Percentiles rank a stretch among this genome's conserved stretches.
Conservation (phyloP, 2,888 invertebrate species). For the Latheticus oryzae region DNA sequence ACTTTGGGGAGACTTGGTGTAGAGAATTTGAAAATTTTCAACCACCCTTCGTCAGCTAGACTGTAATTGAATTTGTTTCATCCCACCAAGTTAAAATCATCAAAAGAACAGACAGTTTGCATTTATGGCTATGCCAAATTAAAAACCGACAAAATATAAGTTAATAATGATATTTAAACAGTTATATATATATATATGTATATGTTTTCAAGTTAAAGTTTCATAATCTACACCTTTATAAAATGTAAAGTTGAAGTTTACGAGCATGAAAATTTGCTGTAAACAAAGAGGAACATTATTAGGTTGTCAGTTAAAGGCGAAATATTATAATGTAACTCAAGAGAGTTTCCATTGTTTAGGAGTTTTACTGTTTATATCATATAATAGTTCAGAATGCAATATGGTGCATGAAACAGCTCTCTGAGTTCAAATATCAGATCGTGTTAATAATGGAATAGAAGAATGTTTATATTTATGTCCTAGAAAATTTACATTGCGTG, state of each 20-base stretch:
- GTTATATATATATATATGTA: too few species aligned
- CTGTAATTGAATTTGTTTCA: slow-evolving; percentile 11
- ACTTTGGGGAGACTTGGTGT: slow-evolving; percentile 5
- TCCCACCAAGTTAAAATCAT: background rate
- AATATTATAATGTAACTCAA: slow-evolving; percentile 4
- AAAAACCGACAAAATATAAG: too few species aligned
- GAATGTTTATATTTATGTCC: slow-evolving; percentile 9
- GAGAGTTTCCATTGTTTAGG: slow-evolving; percentile 2
- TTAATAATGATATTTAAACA: too few species aligned
- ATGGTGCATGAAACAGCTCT: slow-evolving; percentile 11
- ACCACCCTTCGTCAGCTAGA: slow-evolving; percentile 2
- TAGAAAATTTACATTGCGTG: too few species aligned
- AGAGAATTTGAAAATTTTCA: slow-evolving; percentile 19
- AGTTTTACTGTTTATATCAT: slow-evolving; percentile 1
- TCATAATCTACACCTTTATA: too few species aligned
- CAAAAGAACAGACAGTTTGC: too few species aligned
- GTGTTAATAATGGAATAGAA: slow-evolving; percentile 11
- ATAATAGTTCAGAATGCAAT: slow-evolving; percentile 9
- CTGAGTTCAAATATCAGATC: slow-evolving; percentile 16
- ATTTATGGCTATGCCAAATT: too few species aligned
- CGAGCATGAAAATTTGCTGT: slow-evolving; percentile 4
- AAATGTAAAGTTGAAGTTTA: too few species aligned
- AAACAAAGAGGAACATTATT: slow-evolving; percentile 1
- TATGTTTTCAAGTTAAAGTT: too few species aligned
- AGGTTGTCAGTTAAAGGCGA: background rate